Base-by-base conservation (phyloP, 1,140 invertebrate species). In the Drosophila albomicans region DNA sequence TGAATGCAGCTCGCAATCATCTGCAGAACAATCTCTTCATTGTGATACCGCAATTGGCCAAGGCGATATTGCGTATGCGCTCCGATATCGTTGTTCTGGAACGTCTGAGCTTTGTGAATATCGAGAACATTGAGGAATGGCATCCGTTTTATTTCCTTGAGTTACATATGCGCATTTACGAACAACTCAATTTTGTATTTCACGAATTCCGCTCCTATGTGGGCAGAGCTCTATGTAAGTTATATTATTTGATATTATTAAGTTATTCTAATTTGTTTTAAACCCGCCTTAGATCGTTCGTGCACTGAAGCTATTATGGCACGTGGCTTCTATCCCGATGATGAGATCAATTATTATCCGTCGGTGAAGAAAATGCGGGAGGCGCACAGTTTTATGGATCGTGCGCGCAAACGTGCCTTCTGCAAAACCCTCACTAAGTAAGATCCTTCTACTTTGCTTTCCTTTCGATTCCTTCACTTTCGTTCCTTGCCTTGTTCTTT, bases 301-400 rank as follows among this genome's bases (percentile, higher is more conserved):
- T 97, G 96, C 81, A 94, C 96, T 38, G 94, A 94, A 1, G 95
- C 96, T 2, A 93, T 98, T 1, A 93, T 95, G n/a, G 94, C 94
- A 3, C 94, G 95, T 62, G 97, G 96, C 1, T 98, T 95, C 81
- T 95, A 95, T 10, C 95, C 94, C 1, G 95, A 96, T 76, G 95
- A 95, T 81, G 93, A 94, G 11, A 94, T 94, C 41, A 93, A 94
- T 59, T 93, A 93, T 88, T 94, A 74, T 92, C 93, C 87, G 57
- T 94, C 63, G 80, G 90, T 80, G 68, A 94, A 82, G 91, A 94
- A 94, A 64, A 93, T 94, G 35, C 93, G 93, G 2, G 94, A 94
- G 20, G 96, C 95, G 81, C 96, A 97, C 94, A 96, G 96, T 20
- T 98, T 97, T 81, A 97, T 96, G 32, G 95, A 97, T 79, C 96